Evolutionary conservation across 2,888 invertebrate species (phyloP).

Genomic region (Eumacrocentrus americanus): DNA sequence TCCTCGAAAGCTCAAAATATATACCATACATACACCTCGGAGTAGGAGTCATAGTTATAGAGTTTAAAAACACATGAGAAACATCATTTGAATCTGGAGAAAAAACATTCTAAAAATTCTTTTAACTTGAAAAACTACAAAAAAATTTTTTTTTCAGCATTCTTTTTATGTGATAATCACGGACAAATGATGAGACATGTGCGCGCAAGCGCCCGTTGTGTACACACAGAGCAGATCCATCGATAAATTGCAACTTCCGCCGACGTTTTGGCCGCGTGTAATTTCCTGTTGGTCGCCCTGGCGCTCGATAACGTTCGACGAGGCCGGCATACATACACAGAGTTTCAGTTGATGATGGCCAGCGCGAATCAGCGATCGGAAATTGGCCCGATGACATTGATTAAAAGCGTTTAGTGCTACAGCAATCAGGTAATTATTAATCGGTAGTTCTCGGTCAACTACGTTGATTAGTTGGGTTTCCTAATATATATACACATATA

Average conservation of each 20-base stretch:
- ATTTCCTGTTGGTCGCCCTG: constrained; percentile 55
- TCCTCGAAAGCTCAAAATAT: background rate
- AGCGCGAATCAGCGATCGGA: constrained; percentile 51
- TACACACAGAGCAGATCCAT: constrained; percentile 34
- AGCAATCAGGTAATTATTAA: constrained; percentile 59
- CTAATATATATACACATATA: background rate
- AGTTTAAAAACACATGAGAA: too few relatives aligned
- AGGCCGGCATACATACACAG: constrained; percentile 17
- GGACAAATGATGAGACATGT: constrained; percentile 13
- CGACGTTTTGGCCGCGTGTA: constrained; percentile 57
- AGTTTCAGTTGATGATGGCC: constrained; percentile 20
- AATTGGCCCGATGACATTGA: constrained; percentile 62
- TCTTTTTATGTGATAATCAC: too few relatives aligned
- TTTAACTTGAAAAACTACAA: too few relatives aligned
- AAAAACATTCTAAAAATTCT: too few relatives aligned
- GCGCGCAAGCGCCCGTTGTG: constrained; percentile 15
- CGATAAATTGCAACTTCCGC: constrained; percentile 61
- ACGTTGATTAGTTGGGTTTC: constrained; percentile 7
- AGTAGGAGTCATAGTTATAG: too few relatives aligned
- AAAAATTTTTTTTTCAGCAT: too few relatives aligned
- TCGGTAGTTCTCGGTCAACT: constrained; percentile 44
- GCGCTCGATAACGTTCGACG: constrained; percentile 40
- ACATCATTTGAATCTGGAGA: too few relatives aligned
- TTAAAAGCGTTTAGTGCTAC: constrained; percentile 58
- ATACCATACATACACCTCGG: background rate